Percentiles rank a stretch among this genome's conserved stretches.
Evolutionary conservation across 2,113 vertebrate species (phyloP).

Genomic region (Lepidothrix coronata): DNA sequence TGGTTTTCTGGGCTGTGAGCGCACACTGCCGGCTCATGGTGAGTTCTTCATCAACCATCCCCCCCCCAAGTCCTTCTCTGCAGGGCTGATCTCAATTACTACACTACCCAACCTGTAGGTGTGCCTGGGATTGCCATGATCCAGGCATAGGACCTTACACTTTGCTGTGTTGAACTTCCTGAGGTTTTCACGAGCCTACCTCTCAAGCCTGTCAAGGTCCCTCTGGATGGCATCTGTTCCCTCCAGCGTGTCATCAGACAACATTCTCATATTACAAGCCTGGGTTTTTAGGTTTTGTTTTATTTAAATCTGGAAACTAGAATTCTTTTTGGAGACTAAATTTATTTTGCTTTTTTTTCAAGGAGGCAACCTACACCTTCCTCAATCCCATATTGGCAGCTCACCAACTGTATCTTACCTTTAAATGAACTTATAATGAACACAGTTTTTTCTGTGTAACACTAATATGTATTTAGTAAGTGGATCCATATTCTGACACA

Average conservation of each 20-base stretch:
- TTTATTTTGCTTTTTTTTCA: neutral
- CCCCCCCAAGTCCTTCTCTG: neutral
- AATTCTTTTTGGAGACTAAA: neutral
- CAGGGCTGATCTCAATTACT: neutral
- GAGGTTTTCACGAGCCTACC: neutral
- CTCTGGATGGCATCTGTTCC: neutral
- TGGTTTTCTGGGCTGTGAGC: neutral
- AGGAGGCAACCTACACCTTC: neutral
- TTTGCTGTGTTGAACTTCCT: neutral
- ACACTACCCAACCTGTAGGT: no score
- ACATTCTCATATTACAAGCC: neutral
- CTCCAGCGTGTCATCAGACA: neutral
- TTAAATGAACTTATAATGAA: neutral
- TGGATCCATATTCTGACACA: neutral
- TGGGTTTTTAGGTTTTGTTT: neutral
- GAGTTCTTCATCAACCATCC: neutral
- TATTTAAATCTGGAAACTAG: neutral
- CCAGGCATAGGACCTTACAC: neutral
- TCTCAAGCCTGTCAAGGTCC: neutral
- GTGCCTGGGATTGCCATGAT: neutral
- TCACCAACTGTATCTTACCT: neutral
- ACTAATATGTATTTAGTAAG: neutral
- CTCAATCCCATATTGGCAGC: neutral
- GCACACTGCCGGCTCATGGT: neutral
- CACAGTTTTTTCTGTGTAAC: neutral